A percentile compares a stretch with the other conserved stretches of the same genome.
phyloP scores from a whole-genome alignment of 2,888 invertebrate species.

The Nematopogon swammerdamellus region DNA sequence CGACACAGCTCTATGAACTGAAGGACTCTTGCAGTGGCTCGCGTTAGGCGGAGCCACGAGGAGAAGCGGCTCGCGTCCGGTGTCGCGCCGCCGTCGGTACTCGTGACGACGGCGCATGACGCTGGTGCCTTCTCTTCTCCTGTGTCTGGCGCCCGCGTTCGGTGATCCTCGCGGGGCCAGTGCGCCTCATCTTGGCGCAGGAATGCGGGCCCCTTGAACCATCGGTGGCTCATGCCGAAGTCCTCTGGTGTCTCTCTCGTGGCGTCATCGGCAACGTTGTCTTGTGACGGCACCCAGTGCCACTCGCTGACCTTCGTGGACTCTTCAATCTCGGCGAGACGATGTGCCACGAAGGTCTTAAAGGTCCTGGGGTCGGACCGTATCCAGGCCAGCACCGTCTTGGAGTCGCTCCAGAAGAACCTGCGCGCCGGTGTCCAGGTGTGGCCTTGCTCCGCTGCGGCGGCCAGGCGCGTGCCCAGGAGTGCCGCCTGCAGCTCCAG shows the following conservation, averaged over 20 bases:
- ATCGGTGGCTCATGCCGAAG: neutral
- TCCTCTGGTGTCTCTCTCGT: conserved; percentile 3
- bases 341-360: conserved; percentile 10
- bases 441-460: too few relatives aligned
- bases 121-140: neutral
- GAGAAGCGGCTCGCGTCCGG: neutral
- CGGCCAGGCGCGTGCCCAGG: conserved; percentile 3
- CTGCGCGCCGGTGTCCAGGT: neutral
- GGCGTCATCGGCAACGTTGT: conserved; percentile 9
- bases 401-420: conserved; percentile 12
- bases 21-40: neutral
- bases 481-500: conserved; percentile 11
- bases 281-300: conserved; percentile 6
- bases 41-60: neutral
- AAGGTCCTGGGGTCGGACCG: conserved; percentile 7
- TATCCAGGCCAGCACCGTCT: conserved; percentile 13
- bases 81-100: neutral
- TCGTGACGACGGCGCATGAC: too few relatives aligned
- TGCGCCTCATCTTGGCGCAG: neutral
- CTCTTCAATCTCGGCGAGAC: conserved; percentile 11
- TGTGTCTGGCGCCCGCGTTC: neutral
- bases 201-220: conserved; percentile 9
- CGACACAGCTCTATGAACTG: neutral
- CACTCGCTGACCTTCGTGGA: conserved; percentile 6
- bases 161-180: conserved; percentile 3